Conservation (phyloP, 2,888 invertebrate genomes). For the Sinhomidia bicolor region DNA sequence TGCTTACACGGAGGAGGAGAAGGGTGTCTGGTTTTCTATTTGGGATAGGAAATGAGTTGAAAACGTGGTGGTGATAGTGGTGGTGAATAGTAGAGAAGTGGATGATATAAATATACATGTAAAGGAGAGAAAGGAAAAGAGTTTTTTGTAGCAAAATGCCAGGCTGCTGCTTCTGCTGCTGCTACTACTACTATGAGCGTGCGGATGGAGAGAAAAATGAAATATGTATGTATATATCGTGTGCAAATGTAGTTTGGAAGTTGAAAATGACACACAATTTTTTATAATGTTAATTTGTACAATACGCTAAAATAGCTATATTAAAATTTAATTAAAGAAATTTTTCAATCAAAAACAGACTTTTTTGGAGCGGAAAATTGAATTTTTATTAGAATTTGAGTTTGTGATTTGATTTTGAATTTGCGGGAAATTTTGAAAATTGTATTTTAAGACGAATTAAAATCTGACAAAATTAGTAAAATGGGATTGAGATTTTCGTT, state of each 20-base stretch:
- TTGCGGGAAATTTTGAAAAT: background rate
- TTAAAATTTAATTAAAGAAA: no score
- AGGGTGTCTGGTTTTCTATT: conserved; percentile 68
- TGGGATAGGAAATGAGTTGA: conserved; percentile 28
- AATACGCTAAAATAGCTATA: no score
- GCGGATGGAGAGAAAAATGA: no score
- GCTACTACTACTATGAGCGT: background rate
- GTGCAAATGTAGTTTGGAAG: background rate
- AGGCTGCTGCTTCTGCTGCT: background rate
- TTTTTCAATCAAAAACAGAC: background rate
- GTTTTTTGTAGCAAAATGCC: background rate
- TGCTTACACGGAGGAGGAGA: conserved; percentile 1
- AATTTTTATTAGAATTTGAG: background rate
- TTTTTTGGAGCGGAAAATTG: background rate
- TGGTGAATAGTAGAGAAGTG: background rate
- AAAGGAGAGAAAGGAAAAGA: background rate
- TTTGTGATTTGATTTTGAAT: background rate
- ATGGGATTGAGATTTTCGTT: background rate
- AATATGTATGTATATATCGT: no score
- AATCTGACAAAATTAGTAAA: background rate
- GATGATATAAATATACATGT: background rate
- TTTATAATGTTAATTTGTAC: no score
- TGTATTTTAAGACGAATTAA: background rate
- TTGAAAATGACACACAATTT: no score
- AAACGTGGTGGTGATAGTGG: conserved; percentile 11